phyloP scores from a whole-genome alignment of 2,797 vertebrate species.

The Distichodus sexfasciatus region DNA sequence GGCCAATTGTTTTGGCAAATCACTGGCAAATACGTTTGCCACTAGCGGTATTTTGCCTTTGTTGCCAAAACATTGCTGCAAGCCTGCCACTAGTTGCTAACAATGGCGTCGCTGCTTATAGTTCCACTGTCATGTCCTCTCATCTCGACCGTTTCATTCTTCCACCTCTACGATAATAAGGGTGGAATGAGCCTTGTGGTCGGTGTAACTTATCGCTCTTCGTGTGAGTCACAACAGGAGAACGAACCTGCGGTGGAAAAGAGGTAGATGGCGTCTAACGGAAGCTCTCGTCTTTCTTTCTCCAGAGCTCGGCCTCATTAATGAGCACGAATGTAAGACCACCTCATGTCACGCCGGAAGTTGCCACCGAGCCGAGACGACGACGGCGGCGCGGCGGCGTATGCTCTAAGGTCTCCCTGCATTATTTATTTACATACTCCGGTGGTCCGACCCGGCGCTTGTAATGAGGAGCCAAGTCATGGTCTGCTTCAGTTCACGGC shows the following conservation, averaged over 20 bases:
- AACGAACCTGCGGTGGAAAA: constrained; percentile 30
- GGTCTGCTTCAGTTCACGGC: constrained; percentile 69
- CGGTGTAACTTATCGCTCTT: constrained; percentile 44
- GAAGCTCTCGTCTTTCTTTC: constrained; percentile 7
- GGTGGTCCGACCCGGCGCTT: constrained; percentile 69
- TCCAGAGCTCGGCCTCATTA: constrained; percentile 26
- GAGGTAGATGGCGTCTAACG: constrained; percentile 28
- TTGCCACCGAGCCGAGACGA: constrained; percentile 60
- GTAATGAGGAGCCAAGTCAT: constrained; percentile 72
- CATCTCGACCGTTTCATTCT: constrained; percentile 59
- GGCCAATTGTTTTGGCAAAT: too few relatives aligned
- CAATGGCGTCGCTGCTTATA: too few relatives aligned
- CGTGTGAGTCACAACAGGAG: constrained; percentile 18
- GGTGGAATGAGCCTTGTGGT: constrained; percentile 68
- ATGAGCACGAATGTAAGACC: constrained; percentile 41
- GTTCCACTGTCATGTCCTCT: too few relatives aligned
- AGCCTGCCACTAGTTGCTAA: too few relatives aligned
- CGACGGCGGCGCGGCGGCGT: too few relatives aligned
- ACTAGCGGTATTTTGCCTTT: too few relatives aligned
- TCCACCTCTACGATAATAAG: constrained; percentile 62
- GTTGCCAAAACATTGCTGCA: too few relatives aligned
- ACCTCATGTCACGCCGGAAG: constrained; percentile 49
- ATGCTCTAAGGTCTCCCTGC: constrained; percentile 62
- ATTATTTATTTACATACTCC: constrained; percentile 73
- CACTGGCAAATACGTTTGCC: too few relatives aligned